Evolutionary conservation across 2,113 vertebrate species (phyloP).

Genomic region (Tiliqua scincoides): DNA sequence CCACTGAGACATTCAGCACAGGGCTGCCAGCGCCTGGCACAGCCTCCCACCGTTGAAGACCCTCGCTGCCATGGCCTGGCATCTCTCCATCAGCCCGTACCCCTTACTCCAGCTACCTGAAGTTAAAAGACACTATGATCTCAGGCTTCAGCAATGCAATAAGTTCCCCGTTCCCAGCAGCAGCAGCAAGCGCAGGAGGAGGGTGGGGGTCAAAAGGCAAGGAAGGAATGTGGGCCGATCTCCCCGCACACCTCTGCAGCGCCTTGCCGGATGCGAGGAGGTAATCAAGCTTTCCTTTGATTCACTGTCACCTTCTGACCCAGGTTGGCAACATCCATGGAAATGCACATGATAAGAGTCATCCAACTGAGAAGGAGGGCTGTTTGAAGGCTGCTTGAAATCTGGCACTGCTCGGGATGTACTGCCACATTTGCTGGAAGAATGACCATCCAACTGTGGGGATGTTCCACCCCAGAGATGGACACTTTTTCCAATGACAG

Average conservation of each 20-base stretch:
- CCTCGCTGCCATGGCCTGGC: background rate
- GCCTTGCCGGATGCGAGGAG: background rate
- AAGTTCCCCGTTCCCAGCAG: background rate
- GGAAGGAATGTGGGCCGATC: background rate
- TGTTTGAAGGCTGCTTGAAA: background rate
- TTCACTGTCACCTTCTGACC: background rate
- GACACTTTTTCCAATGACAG: background rate
- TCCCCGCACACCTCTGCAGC: background rate
- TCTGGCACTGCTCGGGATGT: too few species aligned
- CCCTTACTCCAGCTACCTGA: background rate
- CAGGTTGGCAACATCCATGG: background rate
- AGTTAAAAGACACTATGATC: background rate
- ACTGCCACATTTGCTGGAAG: background rate
- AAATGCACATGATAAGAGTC: background rate
- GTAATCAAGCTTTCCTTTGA: background rate
- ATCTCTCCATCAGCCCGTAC: background rate
- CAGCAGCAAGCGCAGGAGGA: background rate
- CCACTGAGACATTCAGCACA: too few species aligned
- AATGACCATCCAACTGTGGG: background rate
- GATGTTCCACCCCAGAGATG: background rate
- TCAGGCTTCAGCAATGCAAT: background rate
- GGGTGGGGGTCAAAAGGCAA: background rate
- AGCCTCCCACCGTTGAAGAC: too few species aligned
- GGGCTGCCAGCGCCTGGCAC: too few species aligned
- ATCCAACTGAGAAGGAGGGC: too few species aligned